Base-by-base conservation (phyloP, 2,113 vertebrate species). In the Sceloporus tristichus region DNA sequence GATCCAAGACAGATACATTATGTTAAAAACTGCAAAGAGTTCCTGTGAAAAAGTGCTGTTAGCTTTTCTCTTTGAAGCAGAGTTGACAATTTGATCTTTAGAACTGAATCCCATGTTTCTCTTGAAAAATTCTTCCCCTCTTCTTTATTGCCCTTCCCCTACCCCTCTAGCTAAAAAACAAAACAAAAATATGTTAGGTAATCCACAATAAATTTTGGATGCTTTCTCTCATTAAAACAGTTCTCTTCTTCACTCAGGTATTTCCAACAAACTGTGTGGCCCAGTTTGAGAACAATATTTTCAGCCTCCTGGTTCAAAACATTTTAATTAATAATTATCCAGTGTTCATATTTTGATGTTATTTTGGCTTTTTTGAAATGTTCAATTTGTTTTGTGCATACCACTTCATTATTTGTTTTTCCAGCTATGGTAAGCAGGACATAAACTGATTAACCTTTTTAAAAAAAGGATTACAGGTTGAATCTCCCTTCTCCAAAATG, bases 71-170 rank as follows among this genome's bases (percentile, higher is more conserved):
- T 87, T 25, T 82, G 90, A 91, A 87, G 78, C 9, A 76, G 66
- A 92, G 56, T 34, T 82, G 68, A 85, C 78, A 86, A 40, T 59
- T 79, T 90, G 85, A 90, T 94, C 88, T 90, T 87, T 89, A 85
- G 89, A 93, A 79, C 1, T 84, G 65, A 85, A 91, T 84, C 71
- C 79, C 65, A 90, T 18, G 84, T 92, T 68, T 0, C 0, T 85
- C 88, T 25, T 75, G 79, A n/a, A 84, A 91, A 76, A 40, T 91
- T 93, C 23, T 53, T 53, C 10, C 68, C 23, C 34, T 14, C 18
- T 34, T 81, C 59, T 82, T 89, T 85, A 73, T 40, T 7, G 14
- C 10, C 3, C 54, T 89, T 59, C 93, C 85, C 59, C 71, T 88
- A 81, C 68, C 87, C 84, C 6, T 68, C 87, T 79, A 84, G 19